Conservation (phyloP, 2,888 invertebrate species). For the Amblyjoppa proteus region DNA sequence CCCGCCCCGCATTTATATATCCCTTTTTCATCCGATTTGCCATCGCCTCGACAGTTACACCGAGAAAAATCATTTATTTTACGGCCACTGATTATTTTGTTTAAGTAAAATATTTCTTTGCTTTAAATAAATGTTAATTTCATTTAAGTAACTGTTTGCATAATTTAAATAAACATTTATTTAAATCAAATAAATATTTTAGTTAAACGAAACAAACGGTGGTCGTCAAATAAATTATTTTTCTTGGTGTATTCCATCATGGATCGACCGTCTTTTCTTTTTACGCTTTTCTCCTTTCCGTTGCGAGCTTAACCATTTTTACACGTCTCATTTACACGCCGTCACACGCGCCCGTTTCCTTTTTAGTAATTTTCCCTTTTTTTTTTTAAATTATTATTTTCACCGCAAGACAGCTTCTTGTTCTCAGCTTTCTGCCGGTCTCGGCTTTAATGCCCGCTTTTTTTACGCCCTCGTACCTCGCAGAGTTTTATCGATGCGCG, state of each 20-base stretch:
- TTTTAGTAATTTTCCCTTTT: not conserved
- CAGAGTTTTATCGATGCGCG: conserved; percentile 56
- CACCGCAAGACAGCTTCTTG: conserved; percentile 4
- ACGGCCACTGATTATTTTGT: not conserved
- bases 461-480: conserved; percentile 42
- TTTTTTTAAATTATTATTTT: conserved; percentile 12
- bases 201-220: too few relatives aligned
- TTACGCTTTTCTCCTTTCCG: conserved; percentile 5
- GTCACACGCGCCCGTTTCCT: conserved; percentile 14
- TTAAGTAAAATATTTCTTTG: too few relatives aligned
- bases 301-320: conserved; percentile 40
- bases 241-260: conserved; percentile 36
- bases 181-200: too few relatives aligned
- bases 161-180: too few relatives aligned
- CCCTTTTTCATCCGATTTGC: not conserved
- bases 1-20: conserved; percentile 6
- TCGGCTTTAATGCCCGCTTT: conserved; percentile 5
- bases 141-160: too few relatives aligned
- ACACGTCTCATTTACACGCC: conserved; percentile 68
- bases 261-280: conserved; percentile 7
- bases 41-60: conserved; percentile 38
- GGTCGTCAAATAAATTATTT: too few relatives aligned
- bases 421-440: conserved; percentile 13
- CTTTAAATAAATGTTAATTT: too few relatives aligned
- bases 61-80: too few relatives aligned